A percentile compares a stretch with the other conserved stretches of the same genome.
Evolutionary conservation across 2,113 vertebrate genomes (phyloP).

Genomic region (Telmatochromis sp.): DNA sequence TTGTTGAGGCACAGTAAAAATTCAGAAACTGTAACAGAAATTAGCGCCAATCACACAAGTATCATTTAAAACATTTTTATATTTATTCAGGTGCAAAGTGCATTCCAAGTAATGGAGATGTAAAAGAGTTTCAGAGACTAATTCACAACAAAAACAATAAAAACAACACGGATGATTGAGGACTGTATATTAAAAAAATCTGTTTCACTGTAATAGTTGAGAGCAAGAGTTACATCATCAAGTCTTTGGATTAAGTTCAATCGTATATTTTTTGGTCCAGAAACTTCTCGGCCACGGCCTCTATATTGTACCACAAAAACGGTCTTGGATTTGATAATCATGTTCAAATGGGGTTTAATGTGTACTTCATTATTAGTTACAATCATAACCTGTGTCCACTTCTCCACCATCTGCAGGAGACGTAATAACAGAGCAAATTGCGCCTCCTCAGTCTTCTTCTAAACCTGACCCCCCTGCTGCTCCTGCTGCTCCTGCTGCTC

Average conservation of each 20-base stretch:
- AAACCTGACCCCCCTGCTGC: slow-evolving; percentile 9
- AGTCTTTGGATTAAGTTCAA: background rate
- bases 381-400: background rate
- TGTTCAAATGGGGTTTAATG: background rate
- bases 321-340: fast-evolving
- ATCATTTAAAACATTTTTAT: background rate
- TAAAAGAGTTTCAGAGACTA: background rate
- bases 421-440: slow-evolving; percentile 5
- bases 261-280: background rate
- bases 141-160: background rate
- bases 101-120: fast-evolving
- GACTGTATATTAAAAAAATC: background rate
- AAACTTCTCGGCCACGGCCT: fast-evolving
- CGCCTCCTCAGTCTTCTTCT: slow-evolving; percentile 21
- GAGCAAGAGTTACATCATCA: background rate
- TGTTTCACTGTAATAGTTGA: background rate
- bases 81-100: background rate
- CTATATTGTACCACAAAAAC: background rate
- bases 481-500: background rate
- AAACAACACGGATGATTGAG: fast-evolving
- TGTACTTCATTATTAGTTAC: background rate
- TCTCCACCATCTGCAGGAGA: slow-evolving; percentile 36
- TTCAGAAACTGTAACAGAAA: background rate
- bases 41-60: background rate
- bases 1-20: background rate